phyloP scores from a whole-genome alignment of 2,888 invertebrate genomes.

The Orthonevra nobilis region DNA sequence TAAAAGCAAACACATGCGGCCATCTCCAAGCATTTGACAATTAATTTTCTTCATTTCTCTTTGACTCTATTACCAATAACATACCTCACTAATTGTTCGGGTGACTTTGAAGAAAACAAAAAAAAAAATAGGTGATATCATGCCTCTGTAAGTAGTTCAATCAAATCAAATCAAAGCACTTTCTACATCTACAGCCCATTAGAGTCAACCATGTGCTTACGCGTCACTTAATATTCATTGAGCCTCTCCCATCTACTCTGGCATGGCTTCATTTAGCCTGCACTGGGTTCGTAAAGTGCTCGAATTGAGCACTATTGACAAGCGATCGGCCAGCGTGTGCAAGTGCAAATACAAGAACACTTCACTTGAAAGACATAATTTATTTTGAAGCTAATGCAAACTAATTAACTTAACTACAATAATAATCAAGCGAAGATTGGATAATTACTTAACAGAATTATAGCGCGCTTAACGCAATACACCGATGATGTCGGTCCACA shows the following conservation, averaged over 20 bases:
- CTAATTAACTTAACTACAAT: conserved; percentile 70
- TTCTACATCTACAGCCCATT: conserved; percentile 48
- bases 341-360: conserved; percentile 30
- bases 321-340: neutral
- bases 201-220: conserved; percentile 24
- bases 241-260: conserved; percentile 39
- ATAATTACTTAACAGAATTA: conserved; percentile 64
- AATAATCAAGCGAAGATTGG: conserved; percentile 68
- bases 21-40: conserved; percentile 42
- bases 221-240: conserved; percentile 25
- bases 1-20: neutral
- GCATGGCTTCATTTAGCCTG: conserved; percentile 8
- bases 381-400: conserved; percentile 65
- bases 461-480: conserved; percentile 51
- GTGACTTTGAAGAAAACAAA: conserved; percentile 53
- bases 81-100: conserved; percentile 48
- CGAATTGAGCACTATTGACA: conserved; percentile 9
- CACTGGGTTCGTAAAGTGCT: conserved; percentile 13
- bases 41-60: conserved; percentile 53
- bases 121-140: conserved; percentile 60
- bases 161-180: conserved; percentile 48
- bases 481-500: conserved; percentile 25
- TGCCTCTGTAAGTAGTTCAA: conserved; percentile 30
- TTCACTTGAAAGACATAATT: conserved; percentile 50
- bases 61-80: conserved; percentile 49